Base-by-base conservation (phyloP, 2,797 vertebrate species). In the Coracias cyanogaster region DNA sequence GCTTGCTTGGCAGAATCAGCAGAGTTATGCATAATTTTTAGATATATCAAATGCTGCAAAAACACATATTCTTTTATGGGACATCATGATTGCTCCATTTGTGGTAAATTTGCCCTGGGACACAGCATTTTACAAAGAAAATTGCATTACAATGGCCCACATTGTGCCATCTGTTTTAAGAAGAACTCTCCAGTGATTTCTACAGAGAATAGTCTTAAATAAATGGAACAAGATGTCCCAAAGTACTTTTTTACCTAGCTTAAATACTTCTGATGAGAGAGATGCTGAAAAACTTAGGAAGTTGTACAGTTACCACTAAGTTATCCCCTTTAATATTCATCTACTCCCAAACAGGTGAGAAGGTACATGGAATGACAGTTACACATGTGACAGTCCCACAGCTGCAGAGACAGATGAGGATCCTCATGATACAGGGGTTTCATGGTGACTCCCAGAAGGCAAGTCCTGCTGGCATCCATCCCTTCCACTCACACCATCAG, bases 91-190 rank as follows among this genome's bases (percentile, higher is more conserved):
- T 96, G 77, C 81, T 92, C 88, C 92, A 96, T 96, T 96, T 90
- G 90, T 89, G 83, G 89, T 91, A 89, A 90, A 89, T 67, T 49
- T 91, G 93, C 92, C 92, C 89, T 77, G 65, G 88, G 94, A 95
- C 78, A 96, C 37, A 93, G 61, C 58, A 85, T 93, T 96, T 95
- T 96, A 88, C 86, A 95, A 93, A 89, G 74, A 94, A 94, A 96
- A 95, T 57, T 91, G 78, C 61, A 90, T 92, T 93, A 97, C 92
- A 94, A 94, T 96, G 84, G 90, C 31, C 67, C 74, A 78, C 64
- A 93, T 65, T 87, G 85, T 57, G 71, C 60, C 86, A 93, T 97
- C 93, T 96, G 92, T 93, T 93, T 90, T 89, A 84, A 92, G 52
- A 93, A 80, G 52, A 93, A 80, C 49, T 92, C 94, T 92, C 81